Base-by-base conservation (phyloP, 92 coral and sea anemone species). In the Hydrozoanthus gracilis region DNA sequence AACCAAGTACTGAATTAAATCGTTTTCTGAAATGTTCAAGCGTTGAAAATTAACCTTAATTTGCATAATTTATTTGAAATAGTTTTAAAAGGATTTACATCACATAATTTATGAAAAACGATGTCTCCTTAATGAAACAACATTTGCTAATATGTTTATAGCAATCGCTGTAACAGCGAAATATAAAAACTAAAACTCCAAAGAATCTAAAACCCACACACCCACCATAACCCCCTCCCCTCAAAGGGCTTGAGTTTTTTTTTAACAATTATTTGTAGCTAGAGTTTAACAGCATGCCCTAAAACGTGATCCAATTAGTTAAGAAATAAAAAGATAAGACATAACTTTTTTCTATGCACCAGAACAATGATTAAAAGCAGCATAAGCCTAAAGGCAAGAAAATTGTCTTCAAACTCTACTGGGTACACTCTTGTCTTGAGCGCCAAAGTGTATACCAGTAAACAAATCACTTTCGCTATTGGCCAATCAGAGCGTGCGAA, bases 341-440 rank as follows among this genome's bases (percentile, higher is more conserved):
- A 27, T 27, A 55, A 55, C 61, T 55, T 55, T 55, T 55, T 55
- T 55, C 61, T 55, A 2, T 55, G 61, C 0, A 55, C 61, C 4
- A 55, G 61, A 55, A 55, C 61, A 55, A 55, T 55, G 61, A 55
- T 55, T 55, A 55, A 55, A 1, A 55, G 61, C 2, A 55, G 4
- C 61, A 55, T 55, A 55, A 55, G 4, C 61, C 61, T 55, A 55
- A 55, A 55, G 61, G 61, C 61, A 58, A 58, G 65, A 58, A 58
- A 58, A 58, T 3, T 58, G 65, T 58, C 65, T 58, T 58, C 65
- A 58, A 58, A 58, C 65, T 58, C 65, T 58, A 58, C 65, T 58
- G 65, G 65, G 65, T 58, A 58, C 65, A 58, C 65, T 58, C 65
- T 58, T 58, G 65, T 58, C 65, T 58, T 58, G 65, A 58, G 65